Conservation (phyloP, 2,888 invertebrate species). For the Andrena praecox region DNA sequence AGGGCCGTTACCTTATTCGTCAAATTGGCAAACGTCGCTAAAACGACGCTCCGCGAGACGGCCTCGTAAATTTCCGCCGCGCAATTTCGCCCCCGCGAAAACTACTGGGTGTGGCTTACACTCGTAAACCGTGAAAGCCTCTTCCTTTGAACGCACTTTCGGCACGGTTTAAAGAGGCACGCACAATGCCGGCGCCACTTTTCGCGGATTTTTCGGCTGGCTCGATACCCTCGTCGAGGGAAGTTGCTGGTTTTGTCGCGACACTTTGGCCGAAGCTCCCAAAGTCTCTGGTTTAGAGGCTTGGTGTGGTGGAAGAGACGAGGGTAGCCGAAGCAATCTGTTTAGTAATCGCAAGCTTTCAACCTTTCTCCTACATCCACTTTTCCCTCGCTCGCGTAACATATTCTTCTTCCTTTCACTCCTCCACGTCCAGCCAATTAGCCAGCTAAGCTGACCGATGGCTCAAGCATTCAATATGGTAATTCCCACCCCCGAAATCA, state of each 20-base stretch:
- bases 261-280: background rate
- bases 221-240: background rate
- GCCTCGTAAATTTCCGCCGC: constrained; percentile 56
- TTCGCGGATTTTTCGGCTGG: background rate
- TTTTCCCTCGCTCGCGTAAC: no score
- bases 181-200: constrained; percentile 6
- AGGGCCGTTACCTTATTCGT: constrained; percentile 59
- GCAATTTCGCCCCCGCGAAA: constrained; percentile 45
- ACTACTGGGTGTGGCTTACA: constrained; percentile 40
- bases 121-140: constrained; percentile 23
- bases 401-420: no score
- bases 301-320: no score
- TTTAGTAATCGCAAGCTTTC: no score
- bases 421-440: constrained; percentile 11
- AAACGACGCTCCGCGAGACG: constrained; percentile 38
- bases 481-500: background rate
- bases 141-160: constrained; percentile 9
- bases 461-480: background rate
- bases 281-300: background rate
- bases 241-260: background rate
- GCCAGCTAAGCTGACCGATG: background rate
- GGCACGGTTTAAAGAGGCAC: background rate
- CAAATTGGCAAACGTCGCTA: constrained; percentile 64
- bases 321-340: no score
- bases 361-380: no score